phyloP scores from a whole-genome alignment of 2,888 invertebrate genomes.

The Capitulum mitella region DNA sequence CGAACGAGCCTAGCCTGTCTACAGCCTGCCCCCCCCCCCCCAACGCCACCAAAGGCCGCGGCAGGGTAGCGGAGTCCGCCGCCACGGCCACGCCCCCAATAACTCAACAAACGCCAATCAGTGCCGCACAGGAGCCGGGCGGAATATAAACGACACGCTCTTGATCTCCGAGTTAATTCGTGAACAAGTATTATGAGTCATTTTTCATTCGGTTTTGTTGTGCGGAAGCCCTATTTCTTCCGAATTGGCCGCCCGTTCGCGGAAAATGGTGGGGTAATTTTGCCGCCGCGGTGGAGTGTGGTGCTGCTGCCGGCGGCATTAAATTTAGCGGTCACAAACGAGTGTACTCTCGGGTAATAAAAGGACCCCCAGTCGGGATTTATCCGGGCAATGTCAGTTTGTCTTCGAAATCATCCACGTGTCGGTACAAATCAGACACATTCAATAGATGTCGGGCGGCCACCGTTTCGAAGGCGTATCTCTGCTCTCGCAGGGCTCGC shows the following conservation, averaged over 20 bases:
- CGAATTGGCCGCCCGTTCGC: not conserved
- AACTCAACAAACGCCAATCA: not conserved
- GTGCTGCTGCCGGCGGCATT: not conserved
- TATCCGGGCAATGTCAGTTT: not conserved
- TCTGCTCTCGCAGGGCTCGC: not conserved
- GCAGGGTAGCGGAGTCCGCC: too few relatives aligned
- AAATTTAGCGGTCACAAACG: not conserved
- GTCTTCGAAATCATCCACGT: not conserved
- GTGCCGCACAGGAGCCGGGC: not conserved
- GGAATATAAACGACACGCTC: not conserved
- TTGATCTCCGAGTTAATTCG: slow-evolving; percentile 6
- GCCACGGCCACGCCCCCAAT: too few relatives aligned
- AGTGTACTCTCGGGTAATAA: not conserved
- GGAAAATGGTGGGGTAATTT: not conserved
- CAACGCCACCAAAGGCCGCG: too few relatives aligned
- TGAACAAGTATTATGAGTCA: slow-evolving; percentile 9
- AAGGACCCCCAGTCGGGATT: not conserved
- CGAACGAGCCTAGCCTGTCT: too few relatives aligned
- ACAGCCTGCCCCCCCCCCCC: too few relatives aligned
- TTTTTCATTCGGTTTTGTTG: slow-evolving; percentile 17
- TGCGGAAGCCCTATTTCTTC: not conserved
- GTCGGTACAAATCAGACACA: slow-evolving; percentile 2
- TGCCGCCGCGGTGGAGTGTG: not conserved
- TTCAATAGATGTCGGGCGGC: not conserved
- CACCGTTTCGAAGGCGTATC: not conserved